Evolutionary conservation across 2,888 invertebrate genomes (phyloP).

Genomic region (Dicyrtoma fusca): DNA sequence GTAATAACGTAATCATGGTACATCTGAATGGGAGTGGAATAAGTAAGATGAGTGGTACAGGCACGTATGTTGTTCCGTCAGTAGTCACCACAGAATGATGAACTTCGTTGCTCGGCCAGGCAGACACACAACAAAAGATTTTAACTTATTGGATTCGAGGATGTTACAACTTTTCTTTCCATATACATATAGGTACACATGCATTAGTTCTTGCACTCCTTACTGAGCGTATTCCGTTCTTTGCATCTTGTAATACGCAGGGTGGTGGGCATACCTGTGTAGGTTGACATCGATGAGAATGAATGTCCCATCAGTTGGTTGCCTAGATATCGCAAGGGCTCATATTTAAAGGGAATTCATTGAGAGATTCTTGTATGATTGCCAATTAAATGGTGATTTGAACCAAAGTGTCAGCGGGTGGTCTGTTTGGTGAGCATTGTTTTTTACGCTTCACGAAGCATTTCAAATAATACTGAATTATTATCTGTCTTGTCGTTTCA

Average conservation of each 20-base stretch:
- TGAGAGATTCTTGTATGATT: slow-evolving; percentile 23
- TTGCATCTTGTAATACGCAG: no score
- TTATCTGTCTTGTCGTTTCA: neutral
- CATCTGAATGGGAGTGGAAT: slow-evolving; percentile 20
- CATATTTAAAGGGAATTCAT: slow-evolving; percentile 14
- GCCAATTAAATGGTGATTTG: slow-evolving; percentile 39
- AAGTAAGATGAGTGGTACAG: neutral
- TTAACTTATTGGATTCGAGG: slow-evolving; percentile 6
- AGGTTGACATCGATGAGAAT: no score
- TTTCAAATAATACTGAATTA: slow-evolving; percentile 19
- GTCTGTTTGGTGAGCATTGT: slow-evolving; percentile 27
- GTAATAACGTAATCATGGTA: no score
- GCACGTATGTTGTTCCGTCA: neutral
- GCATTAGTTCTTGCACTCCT: no score
- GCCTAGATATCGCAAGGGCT: no score
- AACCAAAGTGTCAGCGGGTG: slow-evolving; percentile 25
- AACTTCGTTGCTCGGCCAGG: neutral
- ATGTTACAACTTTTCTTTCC: slow-evolving; percentile 10
- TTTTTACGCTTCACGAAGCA: slow-evolving; percentile 31
- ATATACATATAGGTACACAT: neutral
- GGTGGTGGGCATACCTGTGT: no score
- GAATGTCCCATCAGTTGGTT: no score
- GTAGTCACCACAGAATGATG: slow-evolving; percentile 12
- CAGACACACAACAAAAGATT: slow-evolving; percentile 13
- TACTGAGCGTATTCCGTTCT: no score